Base-by-base conservation (phyloP, 2,113 vertebrate genomes). In the Myrmophylax atrothorax region DNA sequence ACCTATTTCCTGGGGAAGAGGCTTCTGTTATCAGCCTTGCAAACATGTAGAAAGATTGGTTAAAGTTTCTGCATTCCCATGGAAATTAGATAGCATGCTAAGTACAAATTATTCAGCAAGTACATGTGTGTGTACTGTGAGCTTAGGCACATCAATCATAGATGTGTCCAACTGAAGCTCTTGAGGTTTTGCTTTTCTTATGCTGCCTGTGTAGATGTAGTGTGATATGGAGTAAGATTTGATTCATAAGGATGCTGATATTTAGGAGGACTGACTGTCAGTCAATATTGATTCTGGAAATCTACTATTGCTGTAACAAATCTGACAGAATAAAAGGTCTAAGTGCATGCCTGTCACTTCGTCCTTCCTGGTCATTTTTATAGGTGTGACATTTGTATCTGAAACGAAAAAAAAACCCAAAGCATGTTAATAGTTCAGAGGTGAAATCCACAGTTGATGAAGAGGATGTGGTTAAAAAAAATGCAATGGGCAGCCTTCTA, bases 281-380 rank as follows among this genome's bases (percentile, higher is more conserved):
- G 64, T 91, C 89, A 69, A 3, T 82, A 95, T 92, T 4, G 67
- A 90, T 94, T 95, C 69, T 87, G 78, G 70, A 90, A 96, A 86
- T 77, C 44, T 69, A 18, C 55, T 40, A 53, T 88, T 85, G 75
- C 63, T 92, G 79, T 52, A 92, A 93, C 0, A 3, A 73, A 84
- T 73, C 58, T 91, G 86, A 89, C 67, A 72, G 80, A 91, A 87
- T 83, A 68, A 80, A 94, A 95, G 44, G 66, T 89, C 73, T 44
- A 47, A 68, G 18, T 59, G 20, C 84, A 28, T 73, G 67, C 28
- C 42, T 84, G 46, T 55, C 77, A 60, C 79, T 93, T 89, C 90
- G 69, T 74, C 44, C 63, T 87, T 90, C 58, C 17, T 70, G 62
- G 19, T 7, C 9, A 7, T 87, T 94, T 93, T 84, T 87, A 74